Conservation (phyloP, 1,140 invertebrate species). For the Drosophila biarmipes region DNA sequence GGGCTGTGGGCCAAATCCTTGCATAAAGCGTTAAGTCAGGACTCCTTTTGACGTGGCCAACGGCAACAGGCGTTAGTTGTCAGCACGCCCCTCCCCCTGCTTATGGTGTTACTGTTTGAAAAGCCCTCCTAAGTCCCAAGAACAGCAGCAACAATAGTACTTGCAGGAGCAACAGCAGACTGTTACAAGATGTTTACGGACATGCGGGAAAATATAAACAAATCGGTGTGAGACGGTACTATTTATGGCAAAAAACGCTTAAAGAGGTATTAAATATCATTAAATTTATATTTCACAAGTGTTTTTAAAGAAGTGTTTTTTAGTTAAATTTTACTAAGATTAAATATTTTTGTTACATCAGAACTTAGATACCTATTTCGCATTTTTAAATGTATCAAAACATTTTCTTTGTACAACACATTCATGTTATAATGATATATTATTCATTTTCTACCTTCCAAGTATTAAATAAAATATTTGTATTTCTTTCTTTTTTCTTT, state of each 20-base stretch:
- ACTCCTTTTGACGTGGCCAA: constrained; percentile 47
- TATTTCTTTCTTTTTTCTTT: neutral
- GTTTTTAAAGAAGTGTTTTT: too few relatives aligned
- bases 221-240: neutral
- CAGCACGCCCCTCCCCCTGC: neutral
- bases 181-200: constrained; percentile 22
- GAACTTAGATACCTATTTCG: too few relatives aligned
- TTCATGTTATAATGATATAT: too few relatives aligned
- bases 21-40: constrained; percentile 71
- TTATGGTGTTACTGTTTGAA: constrained; percentile 38
- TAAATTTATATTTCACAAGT: neutral
- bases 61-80: constrained; percentile 56
- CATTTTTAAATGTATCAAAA: too few relatives aligned
- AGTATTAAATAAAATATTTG: too few relatives aligned
- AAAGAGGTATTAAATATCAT: neutral
- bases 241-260: neutral
- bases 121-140: constrained; percentile 51
- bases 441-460: too few relatives aligned
- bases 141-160: constrained; percentile 43
- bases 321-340: too few relatives aligned
- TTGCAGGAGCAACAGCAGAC: constrained; percentile 34
- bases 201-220: neutral
- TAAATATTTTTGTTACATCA: too few relatives aligned
- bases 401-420: too few relatives aligned
- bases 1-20: constrained; percentile 61